These are phyloP conservation scores for Perognathus longimembris DNA, from an alignment of 2,113 vertebrate species.

Conservation along the genomic window DNA sequence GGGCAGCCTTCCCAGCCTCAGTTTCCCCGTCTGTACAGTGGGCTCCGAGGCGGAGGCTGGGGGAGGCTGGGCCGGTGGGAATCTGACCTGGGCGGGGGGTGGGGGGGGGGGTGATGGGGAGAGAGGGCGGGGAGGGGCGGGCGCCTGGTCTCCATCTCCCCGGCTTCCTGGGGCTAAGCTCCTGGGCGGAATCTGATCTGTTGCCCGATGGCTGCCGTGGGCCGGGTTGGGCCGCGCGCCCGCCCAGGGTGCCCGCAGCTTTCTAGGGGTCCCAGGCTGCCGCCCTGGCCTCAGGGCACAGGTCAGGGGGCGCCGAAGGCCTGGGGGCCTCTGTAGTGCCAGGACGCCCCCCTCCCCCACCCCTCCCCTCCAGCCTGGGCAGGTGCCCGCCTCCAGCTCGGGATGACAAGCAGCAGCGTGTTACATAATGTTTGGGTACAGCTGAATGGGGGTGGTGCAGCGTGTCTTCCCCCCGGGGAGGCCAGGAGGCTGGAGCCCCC, in stretches of 20 bases:
- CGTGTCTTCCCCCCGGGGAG: not conserved
- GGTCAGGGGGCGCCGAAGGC: not conserved
- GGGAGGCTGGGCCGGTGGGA: not conserved
- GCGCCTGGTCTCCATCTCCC: not conserved
- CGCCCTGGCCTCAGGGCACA: no score
- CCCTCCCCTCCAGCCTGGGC: not conserved
- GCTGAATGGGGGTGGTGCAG: not conserved
- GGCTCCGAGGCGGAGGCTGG: not conserved
- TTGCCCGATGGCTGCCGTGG: no score
- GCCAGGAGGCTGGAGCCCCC: not conserved
- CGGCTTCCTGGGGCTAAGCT: not conserved
- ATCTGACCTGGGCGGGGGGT: not conserved
- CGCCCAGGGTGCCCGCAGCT: not conserved
- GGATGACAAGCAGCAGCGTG: not conserved
- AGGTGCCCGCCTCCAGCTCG: not conserved
- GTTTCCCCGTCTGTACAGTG: not conserved
- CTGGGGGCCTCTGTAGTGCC: not conserved
- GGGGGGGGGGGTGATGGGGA: not conserved
- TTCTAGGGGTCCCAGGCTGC: not conserved
- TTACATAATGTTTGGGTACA: constrained; percentile 18
- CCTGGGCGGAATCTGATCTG: no score
- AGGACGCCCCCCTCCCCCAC: not conserved
- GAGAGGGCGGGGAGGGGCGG: not conserved
- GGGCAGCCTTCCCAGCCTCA: not conserved
- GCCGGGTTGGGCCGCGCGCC: no score